Evolutionary conservation across 2,797 vertebrate genomes (phyloP).

Genomic region (Babyrousa celebensis): DNA sequence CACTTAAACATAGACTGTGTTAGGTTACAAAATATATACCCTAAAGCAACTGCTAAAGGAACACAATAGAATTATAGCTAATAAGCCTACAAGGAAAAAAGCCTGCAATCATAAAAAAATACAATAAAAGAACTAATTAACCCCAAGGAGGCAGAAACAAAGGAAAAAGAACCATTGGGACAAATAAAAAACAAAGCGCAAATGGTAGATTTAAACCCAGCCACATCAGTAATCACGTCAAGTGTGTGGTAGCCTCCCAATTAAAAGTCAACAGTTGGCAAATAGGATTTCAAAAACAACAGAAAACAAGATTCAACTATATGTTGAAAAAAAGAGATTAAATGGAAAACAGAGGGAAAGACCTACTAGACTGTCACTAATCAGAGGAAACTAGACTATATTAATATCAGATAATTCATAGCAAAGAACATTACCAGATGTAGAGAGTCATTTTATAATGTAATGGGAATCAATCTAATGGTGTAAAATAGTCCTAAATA

Average conservation of each 20-base stretch:
- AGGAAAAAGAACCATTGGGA: background rate
- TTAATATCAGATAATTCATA: background rate
- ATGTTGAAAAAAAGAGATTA: slow-evolving; percentile 19
- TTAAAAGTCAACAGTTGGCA: background rate
- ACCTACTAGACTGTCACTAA: background rate
- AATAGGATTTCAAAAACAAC: background rate
- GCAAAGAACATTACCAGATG: background rate
- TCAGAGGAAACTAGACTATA: background rate
- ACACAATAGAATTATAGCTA: background rate
- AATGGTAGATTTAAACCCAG: background rate
- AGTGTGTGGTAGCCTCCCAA: background rate
- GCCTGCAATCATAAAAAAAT: background rate
- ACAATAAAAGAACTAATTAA: background rate
- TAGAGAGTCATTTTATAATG: background rate
- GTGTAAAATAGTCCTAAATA: background rate
- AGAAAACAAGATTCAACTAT: background rate
- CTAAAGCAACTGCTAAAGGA: background rate
- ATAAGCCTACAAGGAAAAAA: background rate
- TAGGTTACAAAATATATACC: too few species aligned
- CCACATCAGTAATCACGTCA: background rate
- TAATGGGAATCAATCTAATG: background rate
- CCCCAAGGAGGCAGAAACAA: background rate
- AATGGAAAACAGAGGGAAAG: background rate
- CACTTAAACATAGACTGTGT: background rate
- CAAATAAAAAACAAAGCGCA: background rate